These are phyloP conservation scores for Apostichopus californicus DNA, from an alignment of 35 echinoderm and acorn worm species.

Conservation along the genomic window DNA sequence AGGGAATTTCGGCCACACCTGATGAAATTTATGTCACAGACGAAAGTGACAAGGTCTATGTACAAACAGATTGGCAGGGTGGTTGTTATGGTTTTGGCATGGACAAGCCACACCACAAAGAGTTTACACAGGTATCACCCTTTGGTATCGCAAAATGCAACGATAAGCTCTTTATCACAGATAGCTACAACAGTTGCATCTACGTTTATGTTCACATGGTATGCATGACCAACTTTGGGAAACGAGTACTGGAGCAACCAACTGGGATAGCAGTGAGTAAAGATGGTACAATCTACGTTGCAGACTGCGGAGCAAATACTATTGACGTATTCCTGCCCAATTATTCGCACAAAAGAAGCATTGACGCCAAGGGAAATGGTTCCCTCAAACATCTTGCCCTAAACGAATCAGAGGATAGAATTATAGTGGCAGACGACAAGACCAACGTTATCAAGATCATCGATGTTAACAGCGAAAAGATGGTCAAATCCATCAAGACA, in stretches of 20 bases:
- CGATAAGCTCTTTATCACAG: not conserved
- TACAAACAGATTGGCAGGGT: no score
- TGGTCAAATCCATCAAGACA: constrained; percentile 24
- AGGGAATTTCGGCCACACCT: not conserved
- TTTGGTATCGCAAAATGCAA: constrained; percentile 2
- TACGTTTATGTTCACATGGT: not conserved
- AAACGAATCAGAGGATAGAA: constrained; percentile 11
- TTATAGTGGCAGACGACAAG: no score
- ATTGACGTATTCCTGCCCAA: constrained; percentile 4
- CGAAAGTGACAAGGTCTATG: no score
- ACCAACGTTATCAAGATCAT: not conserved
- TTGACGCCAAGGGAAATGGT: not conserved
- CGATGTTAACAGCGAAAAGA: not conserved
- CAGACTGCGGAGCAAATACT: not conserved
- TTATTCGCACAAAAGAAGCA: not conserved
- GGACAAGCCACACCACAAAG: not conserved
- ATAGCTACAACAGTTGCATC: constrained; percentile 11
- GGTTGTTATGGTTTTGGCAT: no score
- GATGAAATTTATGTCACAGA: not conserved
- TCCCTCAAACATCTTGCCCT: constrained; percentile 6
- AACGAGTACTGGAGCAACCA: no score
- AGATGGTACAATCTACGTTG: constrained; percentile 13
- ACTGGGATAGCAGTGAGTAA: no score
- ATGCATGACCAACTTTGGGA: not conserved
- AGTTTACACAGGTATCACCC: not conserved